Evolutionary conservation across 2,797 vertebrate species (phyloP).

Genomic region (Phoebastria nigripes): DNA sequence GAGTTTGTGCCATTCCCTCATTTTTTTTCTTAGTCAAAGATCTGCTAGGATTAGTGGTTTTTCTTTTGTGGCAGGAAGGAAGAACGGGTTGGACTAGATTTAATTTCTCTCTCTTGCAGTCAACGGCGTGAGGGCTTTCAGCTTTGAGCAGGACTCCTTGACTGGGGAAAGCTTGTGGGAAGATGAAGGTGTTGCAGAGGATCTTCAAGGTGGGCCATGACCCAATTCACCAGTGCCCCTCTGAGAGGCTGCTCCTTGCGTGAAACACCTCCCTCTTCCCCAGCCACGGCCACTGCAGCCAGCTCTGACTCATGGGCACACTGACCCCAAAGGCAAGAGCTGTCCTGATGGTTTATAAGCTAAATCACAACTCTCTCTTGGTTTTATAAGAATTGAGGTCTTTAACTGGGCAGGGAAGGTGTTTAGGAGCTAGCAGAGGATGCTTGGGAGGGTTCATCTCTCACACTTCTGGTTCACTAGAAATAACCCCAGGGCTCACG

Average conservation of each 20-base stretch:
- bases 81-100: rapidly evolving
- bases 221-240: neutral
- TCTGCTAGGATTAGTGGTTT: neutral
- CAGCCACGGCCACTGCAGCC: neutral
- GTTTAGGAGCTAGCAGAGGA: neutral
- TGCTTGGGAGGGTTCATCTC: neutral
- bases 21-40: neutral
- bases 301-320: neutral
- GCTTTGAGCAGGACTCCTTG: neutral
- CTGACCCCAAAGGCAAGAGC: neutral
- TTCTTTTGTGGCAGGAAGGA: neutral
- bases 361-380: neutral
- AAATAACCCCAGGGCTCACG: neutral
- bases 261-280: neutral
- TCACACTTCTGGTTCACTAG: neutral
- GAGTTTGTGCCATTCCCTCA: neutral
- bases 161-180: neutral
- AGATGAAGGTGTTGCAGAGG: neutral
- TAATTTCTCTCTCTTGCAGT: neutral
- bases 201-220: neutral
- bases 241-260: neutral
- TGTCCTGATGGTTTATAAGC: neutral
- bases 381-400: neutral
- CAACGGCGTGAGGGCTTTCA: neutral
- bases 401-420: neutral